Conservation (phyloP, 1,140 invertebrate genomes). For the Triops cancriformis region DNA sequence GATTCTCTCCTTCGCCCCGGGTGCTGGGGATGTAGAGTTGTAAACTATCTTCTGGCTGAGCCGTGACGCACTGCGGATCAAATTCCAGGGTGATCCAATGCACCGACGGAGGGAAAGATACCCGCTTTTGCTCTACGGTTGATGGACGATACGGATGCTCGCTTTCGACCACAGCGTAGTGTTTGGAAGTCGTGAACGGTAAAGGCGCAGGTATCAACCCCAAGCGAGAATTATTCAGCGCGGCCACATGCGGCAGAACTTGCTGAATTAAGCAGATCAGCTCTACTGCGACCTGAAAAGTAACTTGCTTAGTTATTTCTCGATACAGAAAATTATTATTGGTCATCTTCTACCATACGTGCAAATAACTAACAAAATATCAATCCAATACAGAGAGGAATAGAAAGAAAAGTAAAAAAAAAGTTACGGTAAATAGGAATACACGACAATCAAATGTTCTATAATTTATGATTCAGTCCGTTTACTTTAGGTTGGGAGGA, state of each 20-base stretch:
- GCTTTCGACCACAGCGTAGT: conserved; percentile 88
- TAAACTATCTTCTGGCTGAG: conserved; percentile 85
- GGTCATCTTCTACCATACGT: no score
- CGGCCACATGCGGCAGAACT: conserved; percentile 78
- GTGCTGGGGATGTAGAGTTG: conserved; percentile 67
- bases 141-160: conserved; percentile 94
- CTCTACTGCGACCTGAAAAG: conserved; percentile 69
- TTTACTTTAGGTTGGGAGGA: conserved; percentile 69
- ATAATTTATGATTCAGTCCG: no score
- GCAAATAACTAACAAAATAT: no score
- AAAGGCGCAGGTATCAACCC: conserved; percentile 25
- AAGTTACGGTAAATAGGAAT: no score
- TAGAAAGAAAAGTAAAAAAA: no score
- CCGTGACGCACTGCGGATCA: conserved; percentile 81
- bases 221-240: conserved; percentile 55
- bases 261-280: conserved; percentile 83
- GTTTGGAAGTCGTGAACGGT: conserved; percentile 35
- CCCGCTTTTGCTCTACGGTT: conserved; percentile 74
- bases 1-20: conserved; percentile 35
- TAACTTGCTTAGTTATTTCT: not conserved
- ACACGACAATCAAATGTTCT: no score
- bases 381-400: conserved; percentile 17
- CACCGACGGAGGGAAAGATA: conserved; percentile 76
- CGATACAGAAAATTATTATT: no score
- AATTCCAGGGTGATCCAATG: conserved; percentile 91